Evolutionary conservation across 2,888 invertebrate species (phyloP), one percentile per base, ranked within the genome.

Genomic region (Harpagoxenus sublaevis): DNA sequence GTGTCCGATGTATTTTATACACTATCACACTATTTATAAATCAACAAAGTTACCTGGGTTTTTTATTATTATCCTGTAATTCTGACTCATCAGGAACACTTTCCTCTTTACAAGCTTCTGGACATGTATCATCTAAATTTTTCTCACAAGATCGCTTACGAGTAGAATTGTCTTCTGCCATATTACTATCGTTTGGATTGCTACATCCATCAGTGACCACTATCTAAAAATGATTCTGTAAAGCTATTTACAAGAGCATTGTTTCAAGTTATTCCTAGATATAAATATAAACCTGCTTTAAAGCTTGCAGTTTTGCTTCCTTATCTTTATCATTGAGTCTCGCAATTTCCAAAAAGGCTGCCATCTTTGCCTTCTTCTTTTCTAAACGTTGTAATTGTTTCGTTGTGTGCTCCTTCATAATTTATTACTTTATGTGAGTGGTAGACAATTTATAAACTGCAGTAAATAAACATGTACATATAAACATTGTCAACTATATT

Each of bases 321-420:
- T 96, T 95, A 91, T 97, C 97, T 87, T 95, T 95, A 90, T 97
- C 96, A 92, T 97, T 97, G 78, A 97, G 94, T 94, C 96, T 96
- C 55, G 96, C 95, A 73, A 97, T 94, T 92, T 96, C 96, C 12
- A 96, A 95, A 85, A 96, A 95, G 1, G 97, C 97, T 6, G 96
- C 96, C 93, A 97, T 95, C 95, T 97, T 97, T 92, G 96, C 96
- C 92, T 96, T 96, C 92, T 97, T 97, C 87, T 96, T 97, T 91
- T 97, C 96, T 84, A 96, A 94, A 85, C 97, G 96, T 90, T 95
- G 95, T 84, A 95, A 94, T 91, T 96, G 95, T 92, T 96, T 96
- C 48, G 95, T 91, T 53, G 95, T 95, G 68, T 94, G 91, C 73
- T 94, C 93, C 92, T 95, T 95, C 96, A 95, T 95, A 53, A 77